Percentiles rank a stretch among this genome's conserved stretches.
phyloP scores from a whole-genome alignment of 1,140 invertebrate species.

The Antheraea pernyi region DNA sequence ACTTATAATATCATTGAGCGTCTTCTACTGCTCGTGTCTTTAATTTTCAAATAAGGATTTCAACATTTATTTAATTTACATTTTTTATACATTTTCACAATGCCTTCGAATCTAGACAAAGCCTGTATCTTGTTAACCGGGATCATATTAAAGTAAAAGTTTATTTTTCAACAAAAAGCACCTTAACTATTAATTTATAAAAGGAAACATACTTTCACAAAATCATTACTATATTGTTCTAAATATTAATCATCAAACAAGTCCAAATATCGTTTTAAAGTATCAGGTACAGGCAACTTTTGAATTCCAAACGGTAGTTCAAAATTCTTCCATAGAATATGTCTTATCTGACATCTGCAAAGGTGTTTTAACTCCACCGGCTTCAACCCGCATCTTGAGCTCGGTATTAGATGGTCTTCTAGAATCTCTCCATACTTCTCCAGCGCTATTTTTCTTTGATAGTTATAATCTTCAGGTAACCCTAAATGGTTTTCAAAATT shows the following conservation, averaged over 20 bases:
- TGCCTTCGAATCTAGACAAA: too few species aligned
- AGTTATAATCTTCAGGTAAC: constrained; percentile 67
- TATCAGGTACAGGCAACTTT: constrained; percentile 82
- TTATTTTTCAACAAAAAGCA: too few species aligned
- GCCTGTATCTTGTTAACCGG: too few species aligned
- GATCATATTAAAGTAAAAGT: too few species aligned
- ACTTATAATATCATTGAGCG: too few species aligned
- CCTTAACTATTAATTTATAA: too few species aligned
- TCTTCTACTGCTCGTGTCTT: too few species aligned
- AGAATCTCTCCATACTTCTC: constrained; percentile 83
- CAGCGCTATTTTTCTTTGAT: constrained; percentile 78
- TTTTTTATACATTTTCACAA: too few species aligned
- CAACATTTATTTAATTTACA: too few species aligned
- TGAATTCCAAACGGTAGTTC: constrained; percentile 86
- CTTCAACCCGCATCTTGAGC: constrained; percentile 80
- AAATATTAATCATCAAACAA: constrained; percentile 82
- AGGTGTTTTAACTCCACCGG: constrained; percentile 83
- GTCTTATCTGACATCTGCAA: constrained; percentile 83
- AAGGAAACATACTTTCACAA: too few species aligned
- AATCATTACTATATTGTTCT: neutral
- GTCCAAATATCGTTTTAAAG: constrained; percentile 85
- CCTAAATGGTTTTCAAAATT: constrained; percentile 48
- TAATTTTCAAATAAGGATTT: too few species aligned
- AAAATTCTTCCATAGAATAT: constrained; percentile 83
- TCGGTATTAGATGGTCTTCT: constrained; percentile 81